phyloP scores from a whole-genome alignment of 2,888 invertebrate species.

The Rhogogaster chlorosoma region DNA sequence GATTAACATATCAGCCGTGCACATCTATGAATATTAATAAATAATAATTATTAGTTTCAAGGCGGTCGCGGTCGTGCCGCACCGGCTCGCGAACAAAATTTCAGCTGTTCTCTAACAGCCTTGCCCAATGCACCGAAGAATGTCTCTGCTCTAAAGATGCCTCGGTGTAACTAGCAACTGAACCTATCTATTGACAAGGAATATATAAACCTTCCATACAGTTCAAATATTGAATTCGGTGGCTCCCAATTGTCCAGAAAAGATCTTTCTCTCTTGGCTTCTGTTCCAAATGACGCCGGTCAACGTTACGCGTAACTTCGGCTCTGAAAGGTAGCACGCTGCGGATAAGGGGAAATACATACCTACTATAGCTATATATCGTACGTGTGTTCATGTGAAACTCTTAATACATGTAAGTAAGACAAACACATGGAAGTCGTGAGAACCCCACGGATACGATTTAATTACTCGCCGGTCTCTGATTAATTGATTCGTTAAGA shows the following conservation, averaged over 20 bases:
- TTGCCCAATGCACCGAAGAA: neutral
- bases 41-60: conserved; percentile 65
- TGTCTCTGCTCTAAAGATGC: neutral
- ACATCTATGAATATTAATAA: conserved; percentile 67
- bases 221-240: neutral
- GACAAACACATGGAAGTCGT: conserved; percentile 32
- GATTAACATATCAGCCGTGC: conserved; percentile 64
- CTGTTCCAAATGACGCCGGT: neutral
- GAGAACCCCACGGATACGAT: conserved; percentile 50
- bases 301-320: conserved; percentile 1
- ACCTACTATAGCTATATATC: neutral
- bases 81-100: conserved; percentile 20
- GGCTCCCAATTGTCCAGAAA: neutral
- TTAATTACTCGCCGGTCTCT: conserved; percentile 50
- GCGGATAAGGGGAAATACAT: neutral
- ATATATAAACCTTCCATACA: neutral
- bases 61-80: conserved; percentile 49
- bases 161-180: neutral
- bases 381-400: neutral
- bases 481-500: conserved; percentile 54
- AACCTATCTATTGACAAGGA: neutral
- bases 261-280: neutral
- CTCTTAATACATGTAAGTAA: neutral
- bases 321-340: neutral
- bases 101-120: conserved; percentile 31